phyloP scores from a whole-genome alignment of 2,797 vertebrate genomes.

The Pangasius mekongensis region DNA sequence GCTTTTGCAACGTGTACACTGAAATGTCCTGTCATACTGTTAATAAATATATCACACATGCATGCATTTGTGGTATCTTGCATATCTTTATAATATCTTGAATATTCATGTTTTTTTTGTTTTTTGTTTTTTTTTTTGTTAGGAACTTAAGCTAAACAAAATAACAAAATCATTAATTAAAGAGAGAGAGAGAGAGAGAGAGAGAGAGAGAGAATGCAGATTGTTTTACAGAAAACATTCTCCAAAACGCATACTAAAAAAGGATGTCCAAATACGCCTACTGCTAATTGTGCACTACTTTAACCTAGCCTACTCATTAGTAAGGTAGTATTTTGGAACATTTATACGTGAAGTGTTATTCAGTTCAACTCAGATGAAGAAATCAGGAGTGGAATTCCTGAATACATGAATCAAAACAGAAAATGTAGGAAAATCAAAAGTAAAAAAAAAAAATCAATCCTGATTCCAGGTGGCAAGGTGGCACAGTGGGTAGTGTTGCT shows the following conservation, averaged over 20 bases:
- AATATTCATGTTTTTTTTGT: not conserved
- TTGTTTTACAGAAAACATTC: not conserved
- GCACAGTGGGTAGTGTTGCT: not conserved
- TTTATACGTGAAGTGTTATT: not conserved
- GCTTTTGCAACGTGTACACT: not conserved
- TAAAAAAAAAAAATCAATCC: not conserved
- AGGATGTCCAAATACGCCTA: not conserved
- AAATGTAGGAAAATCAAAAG: not conserved
- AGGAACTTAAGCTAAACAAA: not conserved
- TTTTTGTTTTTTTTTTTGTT: not conserved
- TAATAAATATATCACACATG: not conserved
- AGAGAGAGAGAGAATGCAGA: not conserved
- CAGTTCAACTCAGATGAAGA: not conserved
- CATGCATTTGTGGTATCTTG: not conserved
- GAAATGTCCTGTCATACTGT: not conserved
- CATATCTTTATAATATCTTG: not conserved
- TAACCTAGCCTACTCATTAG: not conserved
- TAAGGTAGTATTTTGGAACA: not conserved
- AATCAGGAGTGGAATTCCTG: not conserved
- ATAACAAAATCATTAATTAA: too few relatives aligned
- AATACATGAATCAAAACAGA: not conserved
- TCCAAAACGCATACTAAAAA: not conserved
- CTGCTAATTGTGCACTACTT: not conserved
- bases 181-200: too few relatives aligned
- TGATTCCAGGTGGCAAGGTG: not conserved